Percentiles rank a stretch among this genome's conserved stretches.
Evolutionary conservation across 2,888 invertebrate genomes (phyloP).

Genomic region (Eremobia ochroleuca): DNA sequence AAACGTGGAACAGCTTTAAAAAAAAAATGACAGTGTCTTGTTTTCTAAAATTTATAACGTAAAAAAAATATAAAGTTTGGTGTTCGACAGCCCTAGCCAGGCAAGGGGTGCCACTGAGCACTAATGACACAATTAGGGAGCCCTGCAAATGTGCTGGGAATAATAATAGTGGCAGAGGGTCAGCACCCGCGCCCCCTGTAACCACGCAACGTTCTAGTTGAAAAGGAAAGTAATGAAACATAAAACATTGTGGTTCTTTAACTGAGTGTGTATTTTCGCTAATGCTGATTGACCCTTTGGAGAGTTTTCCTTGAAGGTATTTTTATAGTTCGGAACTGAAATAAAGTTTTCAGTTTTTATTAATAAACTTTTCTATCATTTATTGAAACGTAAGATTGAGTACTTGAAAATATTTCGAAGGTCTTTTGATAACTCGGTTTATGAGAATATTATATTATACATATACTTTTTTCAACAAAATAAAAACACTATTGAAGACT

Average conservation of each 20-base stretch:
- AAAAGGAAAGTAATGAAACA: background rate
- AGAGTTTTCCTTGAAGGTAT: background rate
- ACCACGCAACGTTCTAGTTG: constrained; percentile 14
- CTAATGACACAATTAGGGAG: constrained; percentile 64
- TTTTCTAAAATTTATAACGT: too few species aligned
- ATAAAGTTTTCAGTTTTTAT: too few species aligned
- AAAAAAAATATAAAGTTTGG: background rate
- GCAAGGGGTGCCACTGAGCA: constrained; percentile 10
- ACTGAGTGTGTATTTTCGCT: background rate
- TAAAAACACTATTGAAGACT: too few species aligned
- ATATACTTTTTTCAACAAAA: background rate
- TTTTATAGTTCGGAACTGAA: background rate
- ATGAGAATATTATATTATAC: background rate
- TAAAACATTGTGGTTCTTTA: background rate
- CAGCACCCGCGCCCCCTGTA: constrained; percentile 8
- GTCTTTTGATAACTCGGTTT: background rate
- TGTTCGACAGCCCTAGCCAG: constrained; percentile 29
- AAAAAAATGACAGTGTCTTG: too few species aligned
- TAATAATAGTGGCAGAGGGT: constrained; percentile 39
- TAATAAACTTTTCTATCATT: background rate
- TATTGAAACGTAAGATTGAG: too few species aligned
- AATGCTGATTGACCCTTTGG: background rate
- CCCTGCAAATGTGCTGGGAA: constrained; percentile 43
- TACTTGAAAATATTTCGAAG: background rate
- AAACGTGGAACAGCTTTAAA: too few species aligned